Conservation (phyloP, 2,113 vertebrate genomes). For the Caretta caretta region DNA sequence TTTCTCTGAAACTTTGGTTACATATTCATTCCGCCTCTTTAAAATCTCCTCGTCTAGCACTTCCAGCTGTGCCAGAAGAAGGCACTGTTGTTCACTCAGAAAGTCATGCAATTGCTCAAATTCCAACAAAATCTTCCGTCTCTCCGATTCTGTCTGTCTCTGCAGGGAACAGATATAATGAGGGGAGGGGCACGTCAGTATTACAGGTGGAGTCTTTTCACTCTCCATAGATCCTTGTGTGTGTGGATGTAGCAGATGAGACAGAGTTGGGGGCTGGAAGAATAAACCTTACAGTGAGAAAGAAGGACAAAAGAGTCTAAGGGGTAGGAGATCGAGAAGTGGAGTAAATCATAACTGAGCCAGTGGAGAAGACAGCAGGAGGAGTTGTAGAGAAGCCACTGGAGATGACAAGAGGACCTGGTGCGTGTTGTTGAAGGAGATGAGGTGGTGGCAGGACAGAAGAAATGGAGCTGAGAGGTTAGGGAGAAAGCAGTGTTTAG, state of each 20-base stretch:
- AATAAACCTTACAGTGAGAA: neutral
- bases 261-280: rapidly evolving
- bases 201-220: neutral
- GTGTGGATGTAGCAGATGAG: rapidly evolving
- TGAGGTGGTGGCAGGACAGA: neutral
- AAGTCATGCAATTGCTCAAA: conserved; percentile 64
- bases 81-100: conserved; percentile 55
- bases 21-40: rapidly evolving
- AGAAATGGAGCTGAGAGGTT: neutral
- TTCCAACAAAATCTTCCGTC: neutral
- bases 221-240: neutral
- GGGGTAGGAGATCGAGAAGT: rapidly evolving
- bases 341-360: neutral
- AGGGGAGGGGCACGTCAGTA: neutral
- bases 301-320: neutral
- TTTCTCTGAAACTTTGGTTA: neutral
- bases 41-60: neutral
- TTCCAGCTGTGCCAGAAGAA: conserved; percentile 33
- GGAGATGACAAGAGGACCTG: neutral
- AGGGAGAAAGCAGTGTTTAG: neutral
- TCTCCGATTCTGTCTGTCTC: neutral
- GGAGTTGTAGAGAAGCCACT: neutral
- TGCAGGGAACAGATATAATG: neutral
- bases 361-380: neutral
- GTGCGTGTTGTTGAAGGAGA: neutral